Evolutionary conservation across 53 echinoderm and acorn worm genomes (phyloP), one percentile per base, ranked within the genome.

Genomic region (Temnopleurus reevesii): DNA sequence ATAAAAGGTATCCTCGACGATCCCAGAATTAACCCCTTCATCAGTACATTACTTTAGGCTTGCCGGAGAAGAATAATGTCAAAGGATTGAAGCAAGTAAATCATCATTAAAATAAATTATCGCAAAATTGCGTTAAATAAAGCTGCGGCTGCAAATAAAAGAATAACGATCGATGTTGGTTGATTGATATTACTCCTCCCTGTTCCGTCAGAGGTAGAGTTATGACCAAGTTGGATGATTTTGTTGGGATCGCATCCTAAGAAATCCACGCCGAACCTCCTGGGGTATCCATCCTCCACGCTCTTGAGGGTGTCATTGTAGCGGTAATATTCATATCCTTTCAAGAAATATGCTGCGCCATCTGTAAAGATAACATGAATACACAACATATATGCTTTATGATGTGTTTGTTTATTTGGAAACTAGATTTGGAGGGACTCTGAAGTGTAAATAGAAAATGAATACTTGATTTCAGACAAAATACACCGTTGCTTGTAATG

Each of bases 321-420:
- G n/a, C 94, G 92, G 80, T 65, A 96, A 89, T 96, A 96, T 23
- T 93, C 92, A 23, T 81, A 91, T 17, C 96, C 96, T 25, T 91
- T 91, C 53, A 96, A 21, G 71, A 96, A 96, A 90, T 96, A 96
- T 19, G 93, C 89, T 13, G 87, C 59, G 49, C 86, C 96, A n/a
- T 87, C 88, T 87, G 36, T 5, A 58, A 44, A 43, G 51, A 43
- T 71, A 41, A 43, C n/a, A 71, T 71, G 8, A 36, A 71, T 7
- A 41, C n/a, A 38, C n/a, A n/a, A n/a, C n/a, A n/a, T n/a, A n/a
- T n/a, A n/a, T n/a, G n/a, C n/a, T n/a, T n/a, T n/a, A n/a, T n/a
- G n/a, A n/a, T n/a, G n/a, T n/a, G n/a, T n/a, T n/a, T n/a, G n/a
- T n/a, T n/a, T n/a, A n/a, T n/a, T n/a, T n/a, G n/a, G n/a, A n/a